A percentile compares a stretch with the other conserved stretches of the same genome.
Conservation (phyloP, 2,888 invertebrate genomes). For the Cecidostiba fungosa region DNA sequence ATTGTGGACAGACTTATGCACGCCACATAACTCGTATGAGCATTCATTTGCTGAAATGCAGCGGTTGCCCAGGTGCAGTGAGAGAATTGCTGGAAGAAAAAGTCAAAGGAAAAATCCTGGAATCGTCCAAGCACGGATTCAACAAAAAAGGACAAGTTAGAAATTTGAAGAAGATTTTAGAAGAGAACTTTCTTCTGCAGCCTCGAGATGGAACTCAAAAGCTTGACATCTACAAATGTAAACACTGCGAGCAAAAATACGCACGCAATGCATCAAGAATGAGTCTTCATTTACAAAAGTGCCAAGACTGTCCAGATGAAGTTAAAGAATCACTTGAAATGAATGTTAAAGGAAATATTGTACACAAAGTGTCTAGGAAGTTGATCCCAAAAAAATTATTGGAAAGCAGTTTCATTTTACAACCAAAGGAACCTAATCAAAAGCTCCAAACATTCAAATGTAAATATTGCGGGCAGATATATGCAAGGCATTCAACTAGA, state of each 20-base stretch:
- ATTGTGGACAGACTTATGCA: constrained; percentile 62
- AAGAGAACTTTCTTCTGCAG: constrained; percentile 58
- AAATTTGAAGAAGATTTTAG: constrained; percentile 62
- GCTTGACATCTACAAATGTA: constrained; percentile 63
- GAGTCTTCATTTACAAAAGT: constrained; percentile 63
- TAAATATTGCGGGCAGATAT: constrained; percentile 63
- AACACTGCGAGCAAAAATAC: constrained; percentile 64
- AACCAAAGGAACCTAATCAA: constrained; percentile 64
- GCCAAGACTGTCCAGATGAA: constrained; percentile 59
- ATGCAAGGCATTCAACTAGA: constrained; percentile 64
- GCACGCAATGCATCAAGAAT: constrained; percentile 64
- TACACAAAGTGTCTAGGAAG: constrained; percentile 54
- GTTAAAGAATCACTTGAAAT: constrained; percentile 60
- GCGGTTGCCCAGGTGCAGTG: constrained; percentile 57
- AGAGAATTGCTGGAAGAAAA: constrained; percentile 62
- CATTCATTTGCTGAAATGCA: constrained; percentile 62
- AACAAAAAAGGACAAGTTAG: constrained; percentile 63
- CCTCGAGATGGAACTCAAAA: constrained; percentile 62
- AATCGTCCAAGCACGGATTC: constrained; percentile 60
- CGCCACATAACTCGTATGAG: constrained; percentile 63
- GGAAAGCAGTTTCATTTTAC: constrained; percentile 61
- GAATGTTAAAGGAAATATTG: constrained; percentile 59
- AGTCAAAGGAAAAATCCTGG: constrained; percentile 60
- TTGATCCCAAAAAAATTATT: constrained; percentile 62
- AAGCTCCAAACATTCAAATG: constrained; percentile 64